These are phyloP conservation scores for Perognathus longimembris DNA, from an alignment of 2,113 vertebrate species.

Conservation along the genomic window DNA sequence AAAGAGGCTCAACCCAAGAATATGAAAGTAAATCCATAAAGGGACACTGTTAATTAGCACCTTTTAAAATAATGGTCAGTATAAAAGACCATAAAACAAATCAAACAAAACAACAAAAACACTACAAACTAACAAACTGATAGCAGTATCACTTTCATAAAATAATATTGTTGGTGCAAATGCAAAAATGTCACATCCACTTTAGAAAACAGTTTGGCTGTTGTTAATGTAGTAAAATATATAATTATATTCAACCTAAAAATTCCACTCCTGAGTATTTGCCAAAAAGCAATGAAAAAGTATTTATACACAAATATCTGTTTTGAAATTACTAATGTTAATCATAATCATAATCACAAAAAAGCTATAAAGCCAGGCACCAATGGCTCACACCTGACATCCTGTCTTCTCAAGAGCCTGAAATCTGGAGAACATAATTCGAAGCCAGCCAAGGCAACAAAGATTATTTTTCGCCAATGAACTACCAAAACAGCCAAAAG, in stretches of 20 bases:
- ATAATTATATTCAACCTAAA: not conserved
- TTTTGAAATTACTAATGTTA: too few species aligned
- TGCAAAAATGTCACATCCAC: not conserved
- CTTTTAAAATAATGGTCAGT: slow-evolving; percentile 20
- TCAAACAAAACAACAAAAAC: too few species aligned
- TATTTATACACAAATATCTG: too few species aligned
- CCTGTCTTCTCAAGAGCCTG: too few species aligned
- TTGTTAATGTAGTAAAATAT: slow-evolving; percentile 7
- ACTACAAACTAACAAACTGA: not conserved
- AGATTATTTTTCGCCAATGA: too few species aligned
- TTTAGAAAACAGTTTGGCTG: slow-evolving; percentile 26
- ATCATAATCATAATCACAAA: not conserved
- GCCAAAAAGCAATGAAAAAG: too few species aligned
- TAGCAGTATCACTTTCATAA: not conserved
- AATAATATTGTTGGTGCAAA: slow-evolving; percentile 22
- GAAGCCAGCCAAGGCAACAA: not conserved
- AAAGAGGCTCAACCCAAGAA: not conserved
- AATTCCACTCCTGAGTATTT: not conserved
- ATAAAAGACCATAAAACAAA: not conserved
- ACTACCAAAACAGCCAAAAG: too few species aligned
- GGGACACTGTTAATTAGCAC: not conserved
- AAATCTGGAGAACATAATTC: too few species aligned
- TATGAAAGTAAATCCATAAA: slow-evolving; percentile 35
- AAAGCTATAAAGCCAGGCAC: too few species aligned
- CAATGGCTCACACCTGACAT: too few species aligned